phyloP scores from a whole-genome alignment of 64 coral and sea anemone genomes.

The Catalaphyllia jardinei region DNA sequence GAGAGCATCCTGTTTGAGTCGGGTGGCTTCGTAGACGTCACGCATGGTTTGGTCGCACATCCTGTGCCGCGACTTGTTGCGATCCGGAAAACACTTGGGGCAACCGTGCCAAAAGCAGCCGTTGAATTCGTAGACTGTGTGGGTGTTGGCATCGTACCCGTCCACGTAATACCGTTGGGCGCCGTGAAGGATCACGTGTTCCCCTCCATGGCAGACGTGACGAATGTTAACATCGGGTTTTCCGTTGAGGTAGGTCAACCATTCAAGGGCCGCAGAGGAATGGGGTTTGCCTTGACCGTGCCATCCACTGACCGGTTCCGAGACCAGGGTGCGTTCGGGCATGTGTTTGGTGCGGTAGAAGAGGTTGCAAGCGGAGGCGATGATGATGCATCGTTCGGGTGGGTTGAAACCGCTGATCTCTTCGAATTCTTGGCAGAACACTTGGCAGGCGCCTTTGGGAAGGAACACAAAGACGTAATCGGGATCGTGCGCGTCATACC shows the following conservation, averaged over 20 bases:
- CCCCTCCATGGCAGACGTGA: neutral
- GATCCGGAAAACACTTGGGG: constrained; percentile 14
- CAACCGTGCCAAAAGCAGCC: constrained; percentile 37
- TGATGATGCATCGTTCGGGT: neutral
- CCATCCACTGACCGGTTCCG: constrained; percentile 25
- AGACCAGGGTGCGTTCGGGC: neutral
- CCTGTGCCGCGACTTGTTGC: neutral
- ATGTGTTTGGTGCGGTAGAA: constrained; percentile 15
- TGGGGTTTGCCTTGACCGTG: neutral
- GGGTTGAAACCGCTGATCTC: neutral
- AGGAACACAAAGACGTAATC: neutral
- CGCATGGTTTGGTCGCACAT: neutral
- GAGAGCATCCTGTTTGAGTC: neutral
- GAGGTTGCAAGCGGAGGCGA: constrained; percentile 17
- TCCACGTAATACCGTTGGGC: neutral
- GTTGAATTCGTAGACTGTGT: constrained; percentile 17
- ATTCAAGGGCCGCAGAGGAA: constrained; percentile 16
- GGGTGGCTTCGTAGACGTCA: neutral
- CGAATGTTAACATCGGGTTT: too few relatives aligned
- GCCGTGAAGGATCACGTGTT: neutral
- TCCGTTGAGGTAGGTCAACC: neutral
- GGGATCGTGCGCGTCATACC: neutral
- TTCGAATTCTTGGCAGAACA: too few relatives aligned
- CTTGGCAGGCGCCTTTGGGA: too few relatives aligned
- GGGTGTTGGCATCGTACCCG: neutral